Conservation (phyloP, 2,797 vertebrate genomes). For the Sternarchorhynchus goeldii region DNA sequence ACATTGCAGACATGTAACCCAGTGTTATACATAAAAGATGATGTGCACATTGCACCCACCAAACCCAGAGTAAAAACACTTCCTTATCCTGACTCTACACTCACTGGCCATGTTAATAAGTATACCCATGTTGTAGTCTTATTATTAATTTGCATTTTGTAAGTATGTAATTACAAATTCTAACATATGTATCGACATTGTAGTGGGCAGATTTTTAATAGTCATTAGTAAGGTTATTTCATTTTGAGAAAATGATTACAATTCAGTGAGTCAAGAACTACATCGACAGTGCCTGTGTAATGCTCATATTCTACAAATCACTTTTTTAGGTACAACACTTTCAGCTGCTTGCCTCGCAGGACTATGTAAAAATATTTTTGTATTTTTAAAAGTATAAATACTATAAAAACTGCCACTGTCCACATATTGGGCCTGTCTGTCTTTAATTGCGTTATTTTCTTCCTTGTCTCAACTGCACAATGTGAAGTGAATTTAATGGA, state of each 20-base stretch:
- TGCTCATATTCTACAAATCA: neutral
- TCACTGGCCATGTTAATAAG: too few species aligned
- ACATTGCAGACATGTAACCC: neutral
- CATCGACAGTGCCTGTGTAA: constrained; percentile 5
- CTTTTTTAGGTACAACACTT: neutral
- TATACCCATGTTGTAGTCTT: too few species aligned
- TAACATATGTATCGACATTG: too few species aligned
- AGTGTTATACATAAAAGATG: neutral
- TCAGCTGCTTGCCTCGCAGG: neutral
- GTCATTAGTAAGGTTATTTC: too few species aligned
- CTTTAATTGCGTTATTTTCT: neutral
- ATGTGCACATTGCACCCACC: neutral
- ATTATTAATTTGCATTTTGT: too few species aligned
- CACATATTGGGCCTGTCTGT: too few species aligned
- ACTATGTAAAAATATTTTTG: neutral
- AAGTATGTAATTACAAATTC: too few species aligned
- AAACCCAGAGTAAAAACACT: neutral
- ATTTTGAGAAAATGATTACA: too few species aligned
- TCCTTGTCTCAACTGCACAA: constrained; percentile 6
- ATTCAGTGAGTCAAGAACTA: neutral
- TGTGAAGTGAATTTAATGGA: neutral
- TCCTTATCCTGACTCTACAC: too few species aligned
- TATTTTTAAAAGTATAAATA: too few species aligned
- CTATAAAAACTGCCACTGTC: neutral
- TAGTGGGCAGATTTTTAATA: too few species aligned